Evolutionary conservation across 2,797 vertebrate genomes (phyloP).

Genomic region (Gadopsis marmoratus): DNA sequence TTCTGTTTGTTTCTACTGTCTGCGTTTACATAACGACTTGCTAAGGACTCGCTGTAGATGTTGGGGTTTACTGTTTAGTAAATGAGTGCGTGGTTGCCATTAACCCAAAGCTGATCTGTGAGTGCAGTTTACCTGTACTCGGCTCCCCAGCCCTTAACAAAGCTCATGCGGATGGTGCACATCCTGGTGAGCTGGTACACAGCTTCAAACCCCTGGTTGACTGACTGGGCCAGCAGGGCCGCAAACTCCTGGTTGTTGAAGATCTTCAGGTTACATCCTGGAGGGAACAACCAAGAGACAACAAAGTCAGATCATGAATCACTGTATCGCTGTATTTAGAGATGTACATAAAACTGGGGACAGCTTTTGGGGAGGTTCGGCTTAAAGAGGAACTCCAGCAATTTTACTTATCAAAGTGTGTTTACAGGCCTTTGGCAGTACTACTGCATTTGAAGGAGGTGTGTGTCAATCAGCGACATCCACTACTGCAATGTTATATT

Average conservation of each 20-base stretch:
- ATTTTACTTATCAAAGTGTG: neutral
- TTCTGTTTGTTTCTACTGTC: slow-evolving; percentile 64
- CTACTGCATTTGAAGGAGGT: neutral
- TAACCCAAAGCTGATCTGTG: neutral
- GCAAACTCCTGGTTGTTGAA: slow-evolving; percentile 99
- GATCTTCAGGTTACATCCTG: slow-evolving; percentile 99
- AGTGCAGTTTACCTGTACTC: slow-evolving; percentile 92
- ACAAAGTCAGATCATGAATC: neutral
- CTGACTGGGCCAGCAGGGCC: slow-evolving; percentile 95
- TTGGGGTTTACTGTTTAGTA: neutral
- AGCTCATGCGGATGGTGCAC: slow-evolving; percentile 99
- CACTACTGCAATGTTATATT: neutral
- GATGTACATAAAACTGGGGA: neutral
- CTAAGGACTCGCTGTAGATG: neutral
- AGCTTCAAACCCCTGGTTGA: slow-evolving; percentile 98
- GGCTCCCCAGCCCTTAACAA: slow-evolving; percentile 98
- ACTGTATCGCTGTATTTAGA: neutral
- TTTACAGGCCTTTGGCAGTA: neutral
- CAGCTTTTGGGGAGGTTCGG: neutral
- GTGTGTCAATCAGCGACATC: neutral
- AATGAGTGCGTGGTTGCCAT: neutral
- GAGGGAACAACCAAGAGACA: slow-evolving; percentile 5
- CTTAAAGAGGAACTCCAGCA: neutral
- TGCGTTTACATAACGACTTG: slow-evolving; percentile 51
- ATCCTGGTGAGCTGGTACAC: slow-evolving; percentile 98